phyloP scores from a whole-genome alignment of 2,797 vertebrate genomes.

The Rhynchotus rufescens region DNA sequence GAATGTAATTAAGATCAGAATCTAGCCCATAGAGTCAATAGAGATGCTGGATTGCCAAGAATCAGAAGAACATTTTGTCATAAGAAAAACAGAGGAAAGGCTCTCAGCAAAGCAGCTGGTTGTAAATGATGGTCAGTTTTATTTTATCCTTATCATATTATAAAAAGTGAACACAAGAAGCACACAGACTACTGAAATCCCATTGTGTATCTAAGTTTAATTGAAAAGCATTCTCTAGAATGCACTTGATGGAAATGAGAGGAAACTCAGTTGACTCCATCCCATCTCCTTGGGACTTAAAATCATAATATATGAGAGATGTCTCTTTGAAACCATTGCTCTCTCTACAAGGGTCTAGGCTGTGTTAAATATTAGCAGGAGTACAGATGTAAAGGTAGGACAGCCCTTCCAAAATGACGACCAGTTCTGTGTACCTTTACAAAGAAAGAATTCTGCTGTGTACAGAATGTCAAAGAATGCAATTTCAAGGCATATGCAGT shows the following conservation, averaged over 20 bases:
- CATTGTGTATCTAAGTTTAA: neutral
- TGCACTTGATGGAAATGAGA: neutral
- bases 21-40: neutral
- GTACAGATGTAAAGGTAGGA: neutral
- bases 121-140: neutral
- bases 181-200: neutral
- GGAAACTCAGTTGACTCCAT: neutral
- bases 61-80: neutral
- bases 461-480: neutral
- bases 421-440: neutral
- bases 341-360: neutral
- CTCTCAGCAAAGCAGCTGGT: neutral
- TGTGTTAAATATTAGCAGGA: neutral
- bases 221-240: neutral
- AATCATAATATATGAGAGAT: neutral
- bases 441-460: neutral
- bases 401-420: neutral
- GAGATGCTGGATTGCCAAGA: neutral
- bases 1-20: neutral
- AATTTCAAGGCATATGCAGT: neutral
- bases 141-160: neutral
- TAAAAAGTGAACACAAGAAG: neutral
- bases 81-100: neutral
- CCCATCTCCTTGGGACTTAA: neutral
- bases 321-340: neutral